These are phyloP conservation scores for Mesochorus sp. DNA, from an alignment of 2,888 invertebrate species.

Conservation along the genomic window DNA sequence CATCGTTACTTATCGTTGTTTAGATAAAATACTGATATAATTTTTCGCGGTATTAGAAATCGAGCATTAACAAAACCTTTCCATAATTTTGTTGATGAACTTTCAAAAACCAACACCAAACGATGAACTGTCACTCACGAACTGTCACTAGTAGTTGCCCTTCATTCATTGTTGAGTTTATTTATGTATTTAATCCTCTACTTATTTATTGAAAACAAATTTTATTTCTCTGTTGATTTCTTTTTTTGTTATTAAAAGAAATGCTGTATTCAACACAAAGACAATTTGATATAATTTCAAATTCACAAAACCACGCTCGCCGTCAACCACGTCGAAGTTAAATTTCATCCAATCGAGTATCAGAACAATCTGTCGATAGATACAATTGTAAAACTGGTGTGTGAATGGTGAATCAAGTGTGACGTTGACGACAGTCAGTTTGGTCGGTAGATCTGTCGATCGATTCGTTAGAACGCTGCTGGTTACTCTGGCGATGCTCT, in stretches of 20 bases:
- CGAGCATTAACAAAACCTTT: neutral
- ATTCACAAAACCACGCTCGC: neutral
- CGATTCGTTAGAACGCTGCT: conserved; percentile 37
- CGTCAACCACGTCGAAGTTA: too few relatives aligned
- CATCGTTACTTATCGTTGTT: neutral
- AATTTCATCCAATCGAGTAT: neutral
- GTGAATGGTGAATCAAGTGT: conserved; percentile 3
- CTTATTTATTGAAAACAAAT: neutral
- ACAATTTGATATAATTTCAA: too few relatives aligned
- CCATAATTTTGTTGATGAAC: neutral
- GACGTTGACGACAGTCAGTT: conserved; percentile 35
- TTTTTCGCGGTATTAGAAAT: neutral
- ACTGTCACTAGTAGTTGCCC: conserved; percentile 3
- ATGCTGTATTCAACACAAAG: too few relatives aligned
- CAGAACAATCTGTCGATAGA: neutral
- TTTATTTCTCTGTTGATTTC: neutral
- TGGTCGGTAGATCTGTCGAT: conserved; percentile 41
- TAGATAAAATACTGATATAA: neutral
- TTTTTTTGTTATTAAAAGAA: too few relatives aligned
- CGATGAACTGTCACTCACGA: neutral
- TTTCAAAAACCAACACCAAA: neutral
- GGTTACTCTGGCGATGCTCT: conserved; percentile 36
- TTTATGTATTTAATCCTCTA: neutral
- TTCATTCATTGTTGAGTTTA: neutral
- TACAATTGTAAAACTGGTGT: conserved; percentile 5